Conservation (phyloP, 2,797 vertebrate genomes). For the Pelobates cultripes region DNA sequence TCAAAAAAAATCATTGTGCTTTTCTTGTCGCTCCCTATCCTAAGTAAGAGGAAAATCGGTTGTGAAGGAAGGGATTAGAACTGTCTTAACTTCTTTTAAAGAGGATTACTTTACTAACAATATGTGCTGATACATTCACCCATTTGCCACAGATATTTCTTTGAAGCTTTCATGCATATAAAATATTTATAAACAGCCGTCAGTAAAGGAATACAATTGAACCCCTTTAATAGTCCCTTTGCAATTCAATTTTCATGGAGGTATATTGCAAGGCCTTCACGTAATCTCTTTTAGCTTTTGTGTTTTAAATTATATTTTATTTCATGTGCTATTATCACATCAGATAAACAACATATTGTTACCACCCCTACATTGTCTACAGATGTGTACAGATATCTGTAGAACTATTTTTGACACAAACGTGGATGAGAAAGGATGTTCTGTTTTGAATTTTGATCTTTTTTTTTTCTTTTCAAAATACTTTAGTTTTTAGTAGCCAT, state of each 20-base stretch:
- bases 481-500: neutral
- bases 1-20: slow-evolving; percentile 13
- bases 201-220: slow-evolving; percentile 58
- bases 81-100: slow-evolving; percentile 57
- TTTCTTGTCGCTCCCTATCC: slow-evolving; percentile 15
- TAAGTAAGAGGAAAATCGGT: slow-evolving; percentile 50
- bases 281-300: too few relatives aligned
- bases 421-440: neutral
- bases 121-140: slow-evolving; percentile 42
- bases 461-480: neutral
- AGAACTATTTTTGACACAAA: neutral
- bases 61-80: slow-evolving; percentile 54
- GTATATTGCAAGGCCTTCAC: too few relatives aligned
- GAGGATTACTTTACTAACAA: slow-evolving; percentile 58
- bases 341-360: neutral
- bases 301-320: too few relatives aligned
- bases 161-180: slow-evolving; percentile 56
- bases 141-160: slow-evolving; percentile 58
- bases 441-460: neutral
- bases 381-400: neutral
- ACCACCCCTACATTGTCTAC: slow-evolving; percentile 12
- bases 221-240: slow-evolving; percentile 31
- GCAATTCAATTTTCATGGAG: slow-evolving; percentile 45
- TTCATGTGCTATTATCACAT: too few relatives aligned
- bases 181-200: slow-evolving; percentile 56